Base-by-base conservation (phyloP, 2,888 invertebrate species). In the Drosophila hamatofila region DNA sequence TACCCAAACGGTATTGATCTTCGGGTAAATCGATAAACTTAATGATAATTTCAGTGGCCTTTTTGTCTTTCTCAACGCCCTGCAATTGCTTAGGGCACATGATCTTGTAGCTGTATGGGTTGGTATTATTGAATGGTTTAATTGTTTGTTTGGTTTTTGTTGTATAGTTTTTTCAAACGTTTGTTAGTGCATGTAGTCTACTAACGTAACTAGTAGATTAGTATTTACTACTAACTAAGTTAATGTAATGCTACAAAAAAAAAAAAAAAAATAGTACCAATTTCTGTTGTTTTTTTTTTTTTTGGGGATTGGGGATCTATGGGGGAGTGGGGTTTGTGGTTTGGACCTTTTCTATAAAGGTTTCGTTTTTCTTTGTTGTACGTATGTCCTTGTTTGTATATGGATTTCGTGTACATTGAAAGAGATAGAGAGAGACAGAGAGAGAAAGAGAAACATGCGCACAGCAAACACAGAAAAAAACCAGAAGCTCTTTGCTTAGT, bases 61-160 rank as follows among this genome's bases (percentile, higher is more conserved):
- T 96, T 94, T 96, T 86, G 61, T 91, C 90, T 92, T 92, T 92
- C 5, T 89, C 89, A 75, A 91, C 88, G 81, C 91, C 92, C 76
- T 73, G 60, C 93, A 97, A 93, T 93, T 94, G 95, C 94, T 96
- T 96, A 93, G 98, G 97, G 94, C 98, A 98, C 96, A 99, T 97
- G 96, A 99, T 98, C 95, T 98, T 98, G 97, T 99, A 99, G 96
- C 98, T 98, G 96, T 95, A 94, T 95, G 94, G 92, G 91, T 72
- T 73, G 58, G 63, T 81, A 49, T 41, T 59, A 84, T 78, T 65
- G 41, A 78, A 75, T 75, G 75, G 49, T 57, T 67, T 44, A 66
- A 49, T 64, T 21, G 18, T 83, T 64, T 18, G n/a, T 81, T 74
- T 75, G 72, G 82, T 77, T 77, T 63, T 81, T 77, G 59, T 78